These are phyloP conservation scores for Erebia aethiops DNA, from an alignment of 2,888 invertebrate genomes.

Conservation along the genomic window DNA sequence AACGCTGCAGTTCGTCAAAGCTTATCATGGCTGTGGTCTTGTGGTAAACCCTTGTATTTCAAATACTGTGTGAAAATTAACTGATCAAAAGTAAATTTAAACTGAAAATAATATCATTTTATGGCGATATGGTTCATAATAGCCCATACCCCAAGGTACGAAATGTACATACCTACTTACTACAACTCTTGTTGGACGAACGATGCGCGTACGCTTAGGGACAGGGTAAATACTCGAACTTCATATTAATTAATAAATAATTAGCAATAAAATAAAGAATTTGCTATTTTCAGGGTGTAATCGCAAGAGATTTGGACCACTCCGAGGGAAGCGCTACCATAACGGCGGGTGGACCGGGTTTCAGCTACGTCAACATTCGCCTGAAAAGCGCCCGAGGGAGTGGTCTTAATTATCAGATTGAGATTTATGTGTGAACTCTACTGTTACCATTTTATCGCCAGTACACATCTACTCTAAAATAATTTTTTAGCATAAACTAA, in stretches of 20 bases:
- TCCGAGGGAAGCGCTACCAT: conserved; percentile 51
- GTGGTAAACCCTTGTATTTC: too few species aligned
- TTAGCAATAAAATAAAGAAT: not conserved
- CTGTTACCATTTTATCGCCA: not conserved
- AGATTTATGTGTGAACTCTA: conserved; percentile 55
- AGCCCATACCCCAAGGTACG: too few species aligned
- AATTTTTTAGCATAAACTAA: not conserved
- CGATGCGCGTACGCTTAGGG: too few species aligned
- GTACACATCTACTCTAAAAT: not conserved
- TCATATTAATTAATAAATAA: too few species aligned
- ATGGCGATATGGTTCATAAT: too few species aligned
- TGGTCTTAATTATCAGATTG: conserved; percentile 59
- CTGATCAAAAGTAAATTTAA: too few species aligned
- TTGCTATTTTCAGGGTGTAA: conserved; percentile 53
- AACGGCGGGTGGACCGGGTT: conserved; percentile 67
- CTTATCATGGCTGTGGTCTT: too few species aligned
- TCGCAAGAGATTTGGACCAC: conserved; percentile 59
- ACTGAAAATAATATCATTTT: too few species aligned
- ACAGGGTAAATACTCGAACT: conserved; percentile 43
- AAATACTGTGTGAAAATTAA: too few species aligned
- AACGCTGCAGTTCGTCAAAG: too few species aligned
- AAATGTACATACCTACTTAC: not conserved
- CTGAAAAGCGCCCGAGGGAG: conserved; percentile 64
- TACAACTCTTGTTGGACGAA: too few species aligned
- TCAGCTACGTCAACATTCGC: conserved; percentile 58